Evolutionary conservation across 2,113 vertebrate species (phyloP).

Genomic region (Corythornis vintsioides): DNA sequence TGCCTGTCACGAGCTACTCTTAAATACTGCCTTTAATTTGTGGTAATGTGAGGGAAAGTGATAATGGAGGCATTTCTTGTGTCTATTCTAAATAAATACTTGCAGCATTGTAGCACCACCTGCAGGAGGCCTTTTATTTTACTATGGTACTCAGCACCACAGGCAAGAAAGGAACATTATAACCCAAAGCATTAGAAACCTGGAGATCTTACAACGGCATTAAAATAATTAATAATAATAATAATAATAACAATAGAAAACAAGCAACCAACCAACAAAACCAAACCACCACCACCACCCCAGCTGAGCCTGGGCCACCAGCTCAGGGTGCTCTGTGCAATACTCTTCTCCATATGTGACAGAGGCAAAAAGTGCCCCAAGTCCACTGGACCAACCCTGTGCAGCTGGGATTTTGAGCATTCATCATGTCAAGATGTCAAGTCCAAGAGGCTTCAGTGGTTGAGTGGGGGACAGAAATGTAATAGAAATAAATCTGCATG

Average conservation of each 20-base stretch:
- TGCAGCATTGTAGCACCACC: slow-evolving; percentile 77
- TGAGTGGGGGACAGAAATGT: not conserved
- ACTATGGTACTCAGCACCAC: not conserved
- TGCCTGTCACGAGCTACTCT: not conserved
- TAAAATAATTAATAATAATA: not conserved
- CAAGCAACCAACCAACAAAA: too few relatives aligned
- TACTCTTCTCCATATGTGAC: accelerated
- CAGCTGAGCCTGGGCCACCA: not conserved
- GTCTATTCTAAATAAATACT: slow-evolving; percentile 39
- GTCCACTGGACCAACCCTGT: not conserved
- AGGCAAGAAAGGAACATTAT: not conserved
- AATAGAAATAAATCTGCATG: not conserved
- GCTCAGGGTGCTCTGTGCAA: accelerated
- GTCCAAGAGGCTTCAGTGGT: accelerated
- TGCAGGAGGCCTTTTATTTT: slow-evolving; percentile 71
- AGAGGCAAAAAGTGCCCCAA: accelerated
- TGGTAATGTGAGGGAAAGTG: not conserved
- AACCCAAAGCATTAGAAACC: not conserved
- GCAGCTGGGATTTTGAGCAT: not conserved
- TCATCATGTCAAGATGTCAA: not conserved
- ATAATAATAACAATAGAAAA: too few relatives aligned
- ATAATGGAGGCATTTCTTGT: slow-evolving; percentile 42
- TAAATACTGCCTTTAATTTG: not conserved
- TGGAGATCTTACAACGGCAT: not conserved
- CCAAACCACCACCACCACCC: too few relatives aligned